These are phyloP conservation scores for Pseudorhombus dupliciocellatus DNA, from an alignment of 2,113 vertebrate species.

Conservation along the genomic window DNA sequence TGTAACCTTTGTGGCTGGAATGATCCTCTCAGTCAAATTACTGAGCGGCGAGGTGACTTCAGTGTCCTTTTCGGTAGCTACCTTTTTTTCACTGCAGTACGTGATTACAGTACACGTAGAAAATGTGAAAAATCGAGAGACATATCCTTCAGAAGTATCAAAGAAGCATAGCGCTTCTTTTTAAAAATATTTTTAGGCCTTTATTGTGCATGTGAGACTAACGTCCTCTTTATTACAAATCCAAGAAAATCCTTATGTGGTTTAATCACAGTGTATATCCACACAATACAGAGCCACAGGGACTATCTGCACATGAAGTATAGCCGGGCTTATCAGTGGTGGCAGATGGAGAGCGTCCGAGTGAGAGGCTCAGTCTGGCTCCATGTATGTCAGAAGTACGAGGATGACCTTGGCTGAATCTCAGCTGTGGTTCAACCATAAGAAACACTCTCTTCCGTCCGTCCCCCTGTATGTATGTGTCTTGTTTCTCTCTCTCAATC, in stretches of 20 bases:
- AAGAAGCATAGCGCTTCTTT: not conserved
- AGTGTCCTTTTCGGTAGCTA: no score
- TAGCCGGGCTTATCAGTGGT: slow-evolving; percentile 64
- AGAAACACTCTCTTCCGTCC: slow-evolving; percentile 45
- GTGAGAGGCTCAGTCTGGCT: slow-evolving; percentile 73
- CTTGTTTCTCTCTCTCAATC: not conserved
- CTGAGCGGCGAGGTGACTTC: not conserved
- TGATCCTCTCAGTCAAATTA: not conserved
- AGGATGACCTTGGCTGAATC: slow-evolving; percentile 73
- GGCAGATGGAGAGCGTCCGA: slow-evolving; percentile 76
- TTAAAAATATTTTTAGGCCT: not conserved
- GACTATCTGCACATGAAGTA: slow-evolving; percentile 47
- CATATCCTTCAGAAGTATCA: no score
- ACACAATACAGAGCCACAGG: slow-evolving; percentile 26
- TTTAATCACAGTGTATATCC: slow-evolving; percentile 47
- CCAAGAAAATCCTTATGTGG: slow-evolving; percentile 27
- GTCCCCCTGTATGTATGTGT: slow-evolving; percentile 6
- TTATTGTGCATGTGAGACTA: not conserved
- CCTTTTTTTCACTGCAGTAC: no score
- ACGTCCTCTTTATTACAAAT: slow-evolving; percentile 5
- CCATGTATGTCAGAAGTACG: slow-evolving; percentile 76
- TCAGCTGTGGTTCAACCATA: slow-evolving; percentile 47
- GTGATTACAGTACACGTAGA: no score
- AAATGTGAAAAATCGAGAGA: no score
- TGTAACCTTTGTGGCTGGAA: slow-evolving; percentile 19